Evolutionary conservation across 1,140 invertebrate species (phyloP).

Genomic region (Drosophila pandora): DNA sequence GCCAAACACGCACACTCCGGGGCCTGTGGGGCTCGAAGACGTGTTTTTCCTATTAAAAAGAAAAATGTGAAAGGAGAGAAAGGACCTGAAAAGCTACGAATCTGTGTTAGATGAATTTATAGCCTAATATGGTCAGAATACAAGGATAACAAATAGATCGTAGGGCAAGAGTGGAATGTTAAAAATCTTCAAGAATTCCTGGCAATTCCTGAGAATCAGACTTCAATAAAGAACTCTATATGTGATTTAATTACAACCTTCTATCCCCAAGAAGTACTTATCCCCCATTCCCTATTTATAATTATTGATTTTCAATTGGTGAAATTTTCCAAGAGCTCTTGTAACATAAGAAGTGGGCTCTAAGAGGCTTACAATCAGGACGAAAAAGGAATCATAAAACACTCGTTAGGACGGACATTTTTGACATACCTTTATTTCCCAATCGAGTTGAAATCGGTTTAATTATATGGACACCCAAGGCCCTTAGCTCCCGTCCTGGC

Average conservation of each 20-base stretch:
- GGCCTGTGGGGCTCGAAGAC: slow-evolving; percentile 24
- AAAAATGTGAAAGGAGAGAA: slow-evolving; percentile 30
- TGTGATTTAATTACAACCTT: not conserved
- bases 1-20: slow-evolving; percentile 44
- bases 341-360: not conserved
- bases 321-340: not conserved
- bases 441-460: slow-evolving; percentile 36
- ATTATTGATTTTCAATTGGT: slow-evolving; percentile 3
- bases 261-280: no score
- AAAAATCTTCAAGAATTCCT: not conserved
- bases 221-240: not conserved
- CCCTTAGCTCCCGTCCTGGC: slow-evolving; percentile 7
- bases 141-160: slow-evolving; percentile 43
- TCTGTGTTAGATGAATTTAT: slow-evolving; percentile 39
- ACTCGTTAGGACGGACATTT: not conserved
- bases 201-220: not conserved
- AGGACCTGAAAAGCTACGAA: slow-evolving; percentile 24
- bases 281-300: not conserved
- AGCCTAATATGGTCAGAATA: slow-evolving; percentile 18
- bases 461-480: slow-evolving; percentile 30
- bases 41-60: slow-evolving; percentile 53
- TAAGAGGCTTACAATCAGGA: slow-evolving; percentile 2
- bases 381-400: slow-evolving; percentile 2
- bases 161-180: not conserved
- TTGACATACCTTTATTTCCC: slow-evolving; percentile 28